These are phyloP conservation scores for Halotydeus destructor DNA, from an alignment of 1,140 invertebrate genomes.

Conservation along the genomic window DNA sequence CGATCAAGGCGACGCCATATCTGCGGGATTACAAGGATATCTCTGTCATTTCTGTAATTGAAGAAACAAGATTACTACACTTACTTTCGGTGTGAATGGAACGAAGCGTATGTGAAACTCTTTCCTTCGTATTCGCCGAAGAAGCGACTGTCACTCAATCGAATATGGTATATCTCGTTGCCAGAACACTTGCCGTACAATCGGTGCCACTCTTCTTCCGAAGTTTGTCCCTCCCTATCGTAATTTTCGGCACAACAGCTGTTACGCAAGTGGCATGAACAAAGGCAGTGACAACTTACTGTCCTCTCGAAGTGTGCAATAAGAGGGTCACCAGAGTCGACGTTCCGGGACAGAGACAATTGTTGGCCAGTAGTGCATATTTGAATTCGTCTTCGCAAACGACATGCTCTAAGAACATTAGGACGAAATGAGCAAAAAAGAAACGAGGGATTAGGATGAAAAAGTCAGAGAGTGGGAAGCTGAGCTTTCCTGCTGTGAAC, in stretches of 20 bases:
- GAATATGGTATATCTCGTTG: conserved; percentile 96
- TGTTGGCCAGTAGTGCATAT: conserved; percentile 86
- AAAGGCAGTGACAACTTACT: conserved; percentile 40
- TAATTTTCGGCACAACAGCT: background rate
- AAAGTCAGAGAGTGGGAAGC: background rate
- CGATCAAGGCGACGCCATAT: conserved; percentile 85
- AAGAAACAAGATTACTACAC: conserved; percentile 22
- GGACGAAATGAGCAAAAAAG: too few relatives aligned
- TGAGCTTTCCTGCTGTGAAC: background rate
- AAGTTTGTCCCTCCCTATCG: conserved; percentile 79
- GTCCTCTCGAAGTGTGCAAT: conserved; percentile 81
- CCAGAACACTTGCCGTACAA: conserved; percentile 91
- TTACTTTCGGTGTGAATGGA: conserved; percentile 93
- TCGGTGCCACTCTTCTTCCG: conserved; percentile 81
- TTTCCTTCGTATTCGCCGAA: conserved; percentile 96
- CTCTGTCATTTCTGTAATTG: too few relatives aligned
- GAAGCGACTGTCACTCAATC: conserved; percentile 78
- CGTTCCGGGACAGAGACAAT: conserved; percentile 88
- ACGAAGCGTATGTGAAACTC: conserved; percentile 94
- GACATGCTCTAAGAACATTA: conserved; percentile 54
- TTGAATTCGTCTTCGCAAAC: conserved; percentile 94
- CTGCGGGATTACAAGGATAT: conserved; percentile 26
- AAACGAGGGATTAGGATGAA: too few relatives aligned
- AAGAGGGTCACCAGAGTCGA: conserved; percentile 85
- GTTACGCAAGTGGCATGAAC: background rate